Base-by-base conservation (phyloP, 2,797 vertebrate genomes). In the Dicrostonyx torquatus region DNA sequence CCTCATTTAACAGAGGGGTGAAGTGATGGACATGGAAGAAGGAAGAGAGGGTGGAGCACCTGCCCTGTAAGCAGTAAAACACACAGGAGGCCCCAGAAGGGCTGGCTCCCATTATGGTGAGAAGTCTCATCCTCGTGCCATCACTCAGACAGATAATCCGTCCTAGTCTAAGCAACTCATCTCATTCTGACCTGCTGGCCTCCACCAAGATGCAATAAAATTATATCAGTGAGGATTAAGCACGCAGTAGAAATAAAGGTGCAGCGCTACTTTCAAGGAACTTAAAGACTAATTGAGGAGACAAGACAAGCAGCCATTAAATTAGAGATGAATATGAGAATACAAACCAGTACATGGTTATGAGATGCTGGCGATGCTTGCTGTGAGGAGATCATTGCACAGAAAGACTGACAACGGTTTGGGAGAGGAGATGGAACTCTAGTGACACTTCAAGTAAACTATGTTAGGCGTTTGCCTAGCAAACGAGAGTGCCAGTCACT, bases 271-370 rank as follows among this genome's bases (percentile, higher is more conserved):
- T 70, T 96, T 95, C 75, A 90, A 95, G 89, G 85, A 95, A 94
- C 37, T 95, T 90, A 96, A 94, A 96, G 80, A 6, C 80, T 92
- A 96, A 94, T 84, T 60, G 40, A 93, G 91, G 91, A 94, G 78
- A 97, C 84, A 91, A 91, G 85, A 70, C 6, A 93, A 96, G 73
- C 26, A 45, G 6, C 68, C 58, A 87, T 92, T 91, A 96, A 96
- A 96, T 87, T 91, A 89, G 58, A 95, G 64, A 82, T 48, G 55
- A 96, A 76, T 37, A 48, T 31, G 24, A 91, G 96, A 92, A 96
- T 45, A 58, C 53, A 62, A 88, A 86, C 53, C 66, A 60, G 68
- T 66, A 26, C 40, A 68, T 45, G 37, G 43, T 58, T 90, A 18
- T 79, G 26, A 75, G 53, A 73, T 60, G 31, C 48, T 92, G 66